Conservation (phyloP, 2,888 invertebrate species). For the Deroplatys truncata region DNA sequence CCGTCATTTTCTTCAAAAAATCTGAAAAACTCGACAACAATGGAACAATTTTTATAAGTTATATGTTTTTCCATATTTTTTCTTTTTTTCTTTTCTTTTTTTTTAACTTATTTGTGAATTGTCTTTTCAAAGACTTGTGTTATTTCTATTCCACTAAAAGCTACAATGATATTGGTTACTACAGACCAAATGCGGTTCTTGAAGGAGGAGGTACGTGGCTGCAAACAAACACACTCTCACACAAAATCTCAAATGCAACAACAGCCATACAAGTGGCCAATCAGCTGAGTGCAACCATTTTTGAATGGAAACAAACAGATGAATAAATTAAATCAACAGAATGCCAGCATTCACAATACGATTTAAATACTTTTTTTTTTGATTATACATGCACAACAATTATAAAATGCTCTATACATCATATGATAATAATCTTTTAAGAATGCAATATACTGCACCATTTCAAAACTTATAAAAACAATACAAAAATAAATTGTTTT, state of each 20-base stretch:
- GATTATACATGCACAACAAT: slow-evolving; percentile 13
- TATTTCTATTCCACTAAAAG: not conserved
- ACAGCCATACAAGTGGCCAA: not conserved
- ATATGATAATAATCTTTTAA: not conserved
- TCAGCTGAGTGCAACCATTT: slow-evolving; percentile 8
- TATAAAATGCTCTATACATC: not conserved
- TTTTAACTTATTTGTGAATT: not conserved
- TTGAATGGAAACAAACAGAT: slow-evolving; percentile 6
- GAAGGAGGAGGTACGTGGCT: slow-evolving; percentile 3
- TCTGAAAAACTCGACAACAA: slow-evolving; percentile 2
- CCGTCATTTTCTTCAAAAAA: not conserved
- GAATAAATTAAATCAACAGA: slow-evolving; percentile 6
- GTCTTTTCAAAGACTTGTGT: not conserved
- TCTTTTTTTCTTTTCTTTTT: not conserved
- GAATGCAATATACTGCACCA: not conserved
- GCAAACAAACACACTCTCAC: slow-evolving; percentile 13
- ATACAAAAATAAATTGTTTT: not conserved
- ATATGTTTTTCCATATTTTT: not conserved
- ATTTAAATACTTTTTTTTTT: not conserved
- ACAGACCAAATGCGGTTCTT: slow-evolving; percentile 2
- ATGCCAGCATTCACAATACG: slow-evolving; percentile 7
- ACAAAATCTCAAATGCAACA: slow-evolving; percentile 5
- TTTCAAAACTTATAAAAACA: not conserved
- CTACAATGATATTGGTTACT: not conserved
- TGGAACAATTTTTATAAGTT: not conserved